phyloP scores from a whole-genome alignment of 2,797 vertebrate genomes.

The Echiichthys vipera region DNA sequence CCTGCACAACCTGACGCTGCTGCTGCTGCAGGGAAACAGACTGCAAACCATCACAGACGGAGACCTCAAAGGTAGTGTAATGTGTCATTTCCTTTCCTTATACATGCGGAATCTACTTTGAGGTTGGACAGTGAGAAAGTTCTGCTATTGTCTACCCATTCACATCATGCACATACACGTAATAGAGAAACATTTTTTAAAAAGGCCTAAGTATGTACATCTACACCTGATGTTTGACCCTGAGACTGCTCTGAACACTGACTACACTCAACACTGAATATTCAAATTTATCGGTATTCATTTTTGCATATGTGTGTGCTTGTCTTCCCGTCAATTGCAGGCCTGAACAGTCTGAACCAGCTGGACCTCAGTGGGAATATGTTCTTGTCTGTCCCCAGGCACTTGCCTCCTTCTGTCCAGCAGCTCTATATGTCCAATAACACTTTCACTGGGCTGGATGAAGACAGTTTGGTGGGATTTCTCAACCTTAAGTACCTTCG shows the following conservation, averaged over 20 bases:
- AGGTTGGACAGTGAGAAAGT: not conserved
- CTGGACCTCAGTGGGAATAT: slow-evolving; percentile 83
- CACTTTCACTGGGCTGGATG: slow-evolving; percentile 65
- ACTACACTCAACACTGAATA: not conserved
- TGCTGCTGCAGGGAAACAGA: slow-evolving; percentile 85
- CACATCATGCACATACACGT: not conserved
- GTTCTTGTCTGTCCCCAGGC: slow-evolving; percentile 73
- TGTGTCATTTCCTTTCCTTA: slow-evolving; percentile 42
- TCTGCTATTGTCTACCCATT: not conserved
- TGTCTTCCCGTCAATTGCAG: slow-evolving; percentile 57
- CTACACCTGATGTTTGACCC: not conserved
- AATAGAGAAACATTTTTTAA: not conserved
- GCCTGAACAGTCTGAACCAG: slow-evolving; percentile 75
- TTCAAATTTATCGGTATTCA: not conserved
- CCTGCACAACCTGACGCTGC: slow-evolving; percentile 77
- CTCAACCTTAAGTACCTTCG: slow-evolving; percentile 77
- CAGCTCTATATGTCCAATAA: slow-evolving; percentile 87
- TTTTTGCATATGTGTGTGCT: not conserved
- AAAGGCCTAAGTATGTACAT: not conserved
- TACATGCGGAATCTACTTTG: not conserved
- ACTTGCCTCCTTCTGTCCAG: slow-evolving; percentile 80
- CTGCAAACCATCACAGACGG: slow-evolving; percentile 74
- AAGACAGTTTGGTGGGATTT: slow-evolving; percentile 74
- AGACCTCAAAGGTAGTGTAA: slow-evolving; percentile 76
- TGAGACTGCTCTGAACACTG: not conserved